These are phyloP conservation scores for Drosophila littoralis DNA, from an alignment of 1,140 invertebrate genomes.

Conservation along the genomic window DNA sequence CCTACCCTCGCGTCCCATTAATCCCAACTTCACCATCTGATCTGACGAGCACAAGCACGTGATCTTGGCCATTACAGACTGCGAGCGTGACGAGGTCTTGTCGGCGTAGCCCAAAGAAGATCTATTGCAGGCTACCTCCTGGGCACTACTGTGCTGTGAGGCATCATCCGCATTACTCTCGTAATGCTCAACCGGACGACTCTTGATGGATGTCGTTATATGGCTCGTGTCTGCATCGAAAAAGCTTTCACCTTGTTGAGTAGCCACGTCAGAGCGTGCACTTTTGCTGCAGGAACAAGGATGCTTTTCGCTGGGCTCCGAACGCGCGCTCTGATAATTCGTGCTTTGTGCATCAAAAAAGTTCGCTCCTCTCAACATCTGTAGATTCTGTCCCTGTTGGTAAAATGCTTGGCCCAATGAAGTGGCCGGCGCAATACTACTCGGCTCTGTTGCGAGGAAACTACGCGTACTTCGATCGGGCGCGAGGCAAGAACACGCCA, in stretches of 20 bases:
- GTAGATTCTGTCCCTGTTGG: too few species aligned
- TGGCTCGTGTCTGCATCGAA: conserved; percentile 2
- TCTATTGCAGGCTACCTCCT: not conserved
- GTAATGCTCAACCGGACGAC: not conserved
- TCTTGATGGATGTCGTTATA: conserved; percentile 4
- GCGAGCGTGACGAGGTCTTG: conserved; percentile 54
- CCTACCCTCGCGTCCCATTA: not conserved
- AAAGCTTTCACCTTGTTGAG: not conserved
- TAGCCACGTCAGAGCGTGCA: not conserved
- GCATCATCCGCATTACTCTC: not conserved
- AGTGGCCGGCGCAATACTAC: too few species aligned
- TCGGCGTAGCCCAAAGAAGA: conserved; percentile 38
- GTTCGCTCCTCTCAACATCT: too few species aligned
- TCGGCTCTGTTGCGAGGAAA: too few species aligned
- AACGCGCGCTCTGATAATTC: too few species aligned
- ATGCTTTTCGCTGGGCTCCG: too few species aligned
- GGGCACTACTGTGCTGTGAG: not conserved
- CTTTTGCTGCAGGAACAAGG: too few species aligned
- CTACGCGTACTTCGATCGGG: too few species aligned
- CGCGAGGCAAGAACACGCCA: too few species aligned
- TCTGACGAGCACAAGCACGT: conserved; percentile 52
- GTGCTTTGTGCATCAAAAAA: too few species aligned
- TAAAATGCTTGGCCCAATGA: too few species aligned
- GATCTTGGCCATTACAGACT: conserved; percentile 54
- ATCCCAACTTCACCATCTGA: conserved; percentile 6